Conservation (phyloP, 1,140 invertebrate genomes). For the Helicoverpa zea region DNA sequence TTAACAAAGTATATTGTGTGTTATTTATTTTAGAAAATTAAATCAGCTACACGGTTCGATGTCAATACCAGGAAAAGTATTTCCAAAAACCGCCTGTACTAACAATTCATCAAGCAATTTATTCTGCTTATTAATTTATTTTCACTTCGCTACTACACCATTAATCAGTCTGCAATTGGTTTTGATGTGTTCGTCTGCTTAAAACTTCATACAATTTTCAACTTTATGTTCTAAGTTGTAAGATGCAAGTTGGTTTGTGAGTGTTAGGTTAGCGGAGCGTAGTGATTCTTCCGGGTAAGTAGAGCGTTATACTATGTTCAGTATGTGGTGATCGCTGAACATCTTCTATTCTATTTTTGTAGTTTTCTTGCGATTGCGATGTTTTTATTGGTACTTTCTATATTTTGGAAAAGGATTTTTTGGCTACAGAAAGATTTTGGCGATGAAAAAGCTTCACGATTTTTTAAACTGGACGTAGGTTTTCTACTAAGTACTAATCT, state of each 20-base stretch:
- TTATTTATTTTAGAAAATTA: no score
- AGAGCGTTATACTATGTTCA: conserved; percentile 40
- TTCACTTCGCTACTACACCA: conserved; percentile 30
- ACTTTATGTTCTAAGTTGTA: conserved; percentile 2
- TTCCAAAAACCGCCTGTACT: not conserved
- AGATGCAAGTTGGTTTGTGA: not conserved
- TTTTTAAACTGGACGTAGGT: no score
- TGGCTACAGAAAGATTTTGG: no score
- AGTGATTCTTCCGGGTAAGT: conserved; percentile 45
- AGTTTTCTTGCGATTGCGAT: conserved; percentile 9
- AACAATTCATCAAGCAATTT: conserved; percentile 1
- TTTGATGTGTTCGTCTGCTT: conserved; percentile 10
- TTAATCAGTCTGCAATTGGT: conserved; percentile 31
- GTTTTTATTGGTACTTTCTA: not conserved
- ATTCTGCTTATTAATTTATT: conserved; percentile 2
- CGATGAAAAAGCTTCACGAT: no score
- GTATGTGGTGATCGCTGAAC: conserved; percentile 3
- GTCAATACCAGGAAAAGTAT: not conserved
- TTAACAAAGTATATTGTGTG: no score
- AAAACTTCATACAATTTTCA: not conserved
- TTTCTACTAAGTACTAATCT: no score
- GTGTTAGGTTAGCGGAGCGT: conserved; percentile 28
- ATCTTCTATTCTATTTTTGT: conserved; percentile 28
- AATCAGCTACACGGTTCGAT: no score
- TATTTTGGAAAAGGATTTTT: not conserved